Evolutionary conservation across 2,797 vertebrate species (phyloP), one percentile per base, ranked within the genome.

Genomic region (Lutjanus campechanus): DNA sequence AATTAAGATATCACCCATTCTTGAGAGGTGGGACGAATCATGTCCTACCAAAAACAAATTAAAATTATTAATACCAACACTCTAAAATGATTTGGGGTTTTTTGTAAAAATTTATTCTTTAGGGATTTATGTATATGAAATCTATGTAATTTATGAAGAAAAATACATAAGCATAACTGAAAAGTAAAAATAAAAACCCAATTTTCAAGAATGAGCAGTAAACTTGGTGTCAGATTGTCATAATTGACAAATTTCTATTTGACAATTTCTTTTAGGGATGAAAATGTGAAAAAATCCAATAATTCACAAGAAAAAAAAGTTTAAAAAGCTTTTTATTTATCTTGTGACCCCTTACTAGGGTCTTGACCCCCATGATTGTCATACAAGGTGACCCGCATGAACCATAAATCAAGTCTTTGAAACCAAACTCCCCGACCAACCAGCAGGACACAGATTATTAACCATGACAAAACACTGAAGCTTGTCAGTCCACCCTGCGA

Each of bases 321-420:
- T 8, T 11, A 19, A 7, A 11, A 41, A 36, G 29, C 29, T 20
- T n/a, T 13, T 20, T 44, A 54, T 55, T 46, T 15, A 63, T 46
- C 60, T n/a, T n/a, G n/a, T 17, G 47, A 59, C n/a, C 29, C 20
- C 41, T 43, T 49, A 63, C 55, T 11, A 8, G 36, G 10, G 13
- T 50, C 67, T 61, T 3, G 1, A 63, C 50, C 20, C n/a, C 29
- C 15, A 47, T 4, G 29, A 58, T 29, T 68, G 64, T 22, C 43
- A 70, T 60, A 29, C 29, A 50, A 64, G 40, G 69, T 5, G 4
- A 58, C 50, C 74, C 62, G 49, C 50, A 68, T 0, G 5, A 81
- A 66, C 43, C 59, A 62, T 63, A 73, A 84, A 55, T 83, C 55
- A 51, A 46, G 43, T 22, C 64, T 78, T 81, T 81, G 62, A 90